Base-by-base conservation (phyloP, 2,888 invertebrate genomes). In the Drosophila lacicola region DNA sequence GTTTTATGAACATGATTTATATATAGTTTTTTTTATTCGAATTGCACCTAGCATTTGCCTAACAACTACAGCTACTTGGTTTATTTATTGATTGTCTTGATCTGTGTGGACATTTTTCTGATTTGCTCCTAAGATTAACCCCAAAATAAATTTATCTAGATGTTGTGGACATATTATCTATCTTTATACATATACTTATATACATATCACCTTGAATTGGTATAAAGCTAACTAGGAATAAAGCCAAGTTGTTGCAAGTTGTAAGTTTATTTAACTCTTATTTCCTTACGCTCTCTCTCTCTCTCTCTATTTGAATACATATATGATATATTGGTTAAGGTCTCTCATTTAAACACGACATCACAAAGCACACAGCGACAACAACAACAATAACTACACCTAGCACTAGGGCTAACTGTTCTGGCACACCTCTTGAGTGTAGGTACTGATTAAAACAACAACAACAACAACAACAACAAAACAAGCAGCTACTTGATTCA, bases 391-490 rank as follows among this genome's bases (percentile, higher is more conserved):
- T 47, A 41, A 54, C 25, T 49, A 70, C 66, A 81, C 65, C 10
- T 41, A 70, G 66, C 71, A 83, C 72, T 83, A 83, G 87, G 82
- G 74, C 45, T 73, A 63, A 71, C 36, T 65, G 41, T 68, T 71
- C 74, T 80, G 79, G 81, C 83, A 82, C 82, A 77, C 58, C 79
- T 70, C 62, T 53, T 67, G 70, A 58, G 69, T 69, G 44, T 58
- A 67, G 69, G 79, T 25, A 55, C 45, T 51, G 29, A 25, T 25
- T 25, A 56, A 71, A 41, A 41, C 14, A 14, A 39, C 5, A 37
- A 37, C 5, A 25, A 39, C 5, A 37, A 37, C 5, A 25, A 8
- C 29, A 29, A 29, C 1, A 25, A 25, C 6, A 25, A 39, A 9
- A 41, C n/a, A 53, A 54, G 47, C 21, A 56, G 72, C 46, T 62